Conservation (phyloP, 2,113 vertebrate species). For the Hypanus sabinus region DNA sequence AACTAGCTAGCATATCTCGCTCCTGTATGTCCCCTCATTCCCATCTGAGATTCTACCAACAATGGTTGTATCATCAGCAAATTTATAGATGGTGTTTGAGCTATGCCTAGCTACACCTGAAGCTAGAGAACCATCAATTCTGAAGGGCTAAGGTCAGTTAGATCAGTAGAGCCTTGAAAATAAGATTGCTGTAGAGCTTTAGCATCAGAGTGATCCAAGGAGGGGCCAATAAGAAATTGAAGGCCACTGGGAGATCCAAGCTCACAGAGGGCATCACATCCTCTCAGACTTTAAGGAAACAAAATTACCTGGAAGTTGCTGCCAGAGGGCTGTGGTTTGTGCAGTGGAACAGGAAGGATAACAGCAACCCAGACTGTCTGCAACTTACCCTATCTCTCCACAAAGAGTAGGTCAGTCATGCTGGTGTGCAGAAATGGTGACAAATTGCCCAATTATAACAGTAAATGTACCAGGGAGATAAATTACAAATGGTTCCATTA, state of each 20-base stretch:
- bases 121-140: not conserved
- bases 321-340: not conserved
- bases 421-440: slow-evolving; percentile 33
- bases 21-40: too few relatives aligned
- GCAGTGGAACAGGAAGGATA: not conserved
- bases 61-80: too few relatives aligned
- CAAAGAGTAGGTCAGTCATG: not conserved
- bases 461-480: not conserved
- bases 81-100: too few relatives aligned
- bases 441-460: slow-evolving; percentile 39
- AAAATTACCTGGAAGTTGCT: not conserved
- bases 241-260: too few relatives aligned
- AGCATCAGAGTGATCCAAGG: too few relatives aligned
- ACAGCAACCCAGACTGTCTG: not conserved
- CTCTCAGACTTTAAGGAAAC: not conserved
- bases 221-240: too few relatives aligned
- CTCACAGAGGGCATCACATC: not conserved
- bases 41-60: too few relatives aligned
- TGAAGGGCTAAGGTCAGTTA: not conserved
- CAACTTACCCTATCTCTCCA: not conserved
- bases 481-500: not conserved
- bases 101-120: not conserved
- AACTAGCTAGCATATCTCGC: too few relatives aligned
- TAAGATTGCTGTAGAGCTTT: not conserved
- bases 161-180: not conserved